Conservation (phyloP, 2,113 vertebrate genomes). For the Dunckerocampus dactyliophorus region DNA sequence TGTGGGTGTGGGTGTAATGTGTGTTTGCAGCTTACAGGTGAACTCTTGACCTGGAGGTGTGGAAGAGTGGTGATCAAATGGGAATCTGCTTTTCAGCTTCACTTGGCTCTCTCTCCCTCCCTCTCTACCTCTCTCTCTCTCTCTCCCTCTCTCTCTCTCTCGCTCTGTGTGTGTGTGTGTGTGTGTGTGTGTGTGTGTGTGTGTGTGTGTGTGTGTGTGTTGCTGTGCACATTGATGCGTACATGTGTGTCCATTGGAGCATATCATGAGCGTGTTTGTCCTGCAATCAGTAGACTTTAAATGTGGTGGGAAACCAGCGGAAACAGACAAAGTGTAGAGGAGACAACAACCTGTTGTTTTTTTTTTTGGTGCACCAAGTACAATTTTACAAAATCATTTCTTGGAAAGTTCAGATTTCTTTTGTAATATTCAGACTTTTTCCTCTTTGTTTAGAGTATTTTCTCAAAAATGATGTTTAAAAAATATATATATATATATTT, state of each 20-base stretch:
- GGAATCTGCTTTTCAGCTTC: conserved; percentile 51
- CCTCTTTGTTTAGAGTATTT: too few species aligned
- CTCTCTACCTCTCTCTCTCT: neutral
- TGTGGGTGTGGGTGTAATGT: neutral
- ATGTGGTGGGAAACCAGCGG: too few species aligned
- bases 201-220: conserved; percentile 1
- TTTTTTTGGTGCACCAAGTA: too few species aligned
- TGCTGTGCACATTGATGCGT: too few species aligned
- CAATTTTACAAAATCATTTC: too few species aligned
- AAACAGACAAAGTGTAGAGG: too few species aligned
- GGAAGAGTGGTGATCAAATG: conserved; percentile 20
- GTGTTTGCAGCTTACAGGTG: conserved; percentile 27
- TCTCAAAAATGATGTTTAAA: too few species aligned
- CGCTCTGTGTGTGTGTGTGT: neutral
- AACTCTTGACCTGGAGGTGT: conserved; percentile 37
- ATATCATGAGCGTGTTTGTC: neutral
- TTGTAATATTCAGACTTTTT: too few species aligned
- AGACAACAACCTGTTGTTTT: too few species aligned
- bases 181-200: conserved; percentile 1
- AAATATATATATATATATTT: too few species aligned
- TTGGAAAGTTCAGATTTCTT: too few species aligned
- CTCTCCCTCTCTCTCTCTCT: neutral
- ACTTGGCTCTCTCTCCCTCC: neutral
- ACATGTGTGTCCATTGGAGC: neutral
- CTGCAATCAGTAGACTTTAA: neutral